Base-by-base conservation (phyloP, 2,797 vertebrate genomes). In the Sebastes elongatus region DNA sequence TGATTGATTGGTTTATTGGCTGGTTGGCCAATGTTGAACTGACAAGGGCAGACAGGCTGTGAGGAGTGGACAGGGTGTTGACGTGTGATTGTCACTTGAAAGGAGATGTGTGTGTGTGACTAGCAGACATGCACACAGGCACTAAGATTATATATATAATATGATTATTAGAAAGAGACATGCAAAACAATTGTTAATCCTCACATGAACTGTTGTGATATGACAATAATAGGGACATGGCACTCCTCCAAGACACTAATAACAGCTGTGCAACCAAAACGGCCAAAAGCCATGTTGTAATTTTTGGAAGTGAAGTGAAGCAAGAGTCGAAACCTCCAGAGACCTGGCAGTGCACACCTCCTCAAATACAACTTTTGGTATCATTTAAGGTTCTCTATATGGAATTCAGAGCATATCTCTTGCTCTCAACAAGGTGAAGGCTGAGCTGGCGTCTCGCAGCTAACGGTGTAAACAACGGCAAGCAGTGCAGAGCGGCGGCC, bases 1-100 rank as follows among this genome's bases (percentile, higher is more conserved):
- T 78, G 78, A 86, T 25, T 76, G 56, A 87, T 82, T 76, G n/a
- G 25, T 68, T 84, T 2, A 78, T 75, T 70, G 85, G 71, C 66
- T 33, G 61, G n/a, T 25, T n/a, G 32, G 28, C 52, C 56, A 33
- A 20, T 74, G 74, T 74, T 66, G 38, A 60, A 23, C 69, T 67
- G 86, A 88, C 79, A 81, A 70, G 74, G 63, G 32, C 71, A 65
- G 30, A 57, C 10, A 42, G 28, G 68, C 27, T 61, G 9, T 14
- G 14, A 57, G 62, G 32, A 56, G 20, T 25, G 8, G 49, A 74
- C 25, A 63, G 10, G 25, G 13, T 70, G 28, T 69, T 20, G 42
- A 65, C 32, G 20, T 46, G 30, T 72, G 30, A 62, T 27, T 38
- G 65, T 32, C 61, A 65, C 60, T 42, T 28, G 28, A 6, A 13